Evolutionary conservation across 2,888 invertebrate genomes (phyloP).

Genomic region (Lamellibrachia columna): DNA sequence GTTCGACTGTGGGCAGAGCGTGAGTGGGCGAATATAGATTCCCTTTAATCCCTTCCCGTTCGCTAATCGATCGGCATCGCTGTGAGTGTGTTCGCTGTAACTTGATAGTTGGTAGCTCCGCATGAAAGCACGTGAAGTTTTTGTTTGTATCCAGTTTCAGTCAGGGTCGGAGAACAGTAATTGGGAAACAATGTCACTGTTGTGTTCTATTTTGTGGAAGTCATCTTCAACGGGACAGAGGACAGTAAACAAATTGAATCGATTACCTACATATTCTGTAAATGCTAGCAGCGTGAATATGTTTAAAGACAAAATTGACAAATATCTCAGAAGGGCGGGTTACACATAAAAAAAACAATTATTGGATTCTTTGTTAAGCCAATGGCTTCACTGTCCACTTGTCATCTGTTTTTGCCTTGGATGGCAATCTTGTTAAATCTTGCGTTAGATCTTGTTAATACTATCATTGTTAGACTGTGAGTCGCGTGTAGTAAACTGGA

Average conservation of each 20-base stretch:
- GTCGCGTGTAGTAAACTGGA: background rate
- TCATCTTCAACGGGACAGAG: background rate
- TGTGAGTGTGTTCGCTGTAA: background rate
- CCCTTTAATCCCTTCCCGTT: background rate
- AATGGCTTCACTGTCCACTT: no score
- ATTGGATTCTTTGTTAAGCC: no score
- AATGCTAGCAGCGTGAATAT: no score
- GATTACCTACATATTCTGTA: no score
- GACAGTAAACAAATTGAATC: no score
- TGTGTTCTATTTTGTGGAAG: background rate
- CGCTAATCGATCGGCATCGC: background rate
- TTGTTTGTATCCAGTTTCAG: background rate
- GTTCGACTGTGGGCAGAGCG: background rate
- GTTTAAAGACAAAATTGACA: no score
- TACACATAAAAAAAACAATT: no score
- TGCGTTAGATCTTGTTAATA: background rate
- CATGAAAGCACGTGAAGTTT: background rate
- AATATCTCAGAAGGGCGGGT: no score
- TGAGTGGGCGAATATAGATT: background rate
- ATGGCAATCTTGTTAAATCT: no score
- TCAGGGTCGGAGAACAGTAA: background rate
- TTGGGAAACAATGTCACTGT: background rate
- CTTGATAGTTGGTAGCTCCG: background rate
- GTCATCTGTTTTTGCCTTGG: no score
- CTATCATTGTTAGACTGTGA: background rate